phyloP scores from a whole-genome alignment of 2,113 vertebrate genomes.

The Petromus typicus region DNA sequence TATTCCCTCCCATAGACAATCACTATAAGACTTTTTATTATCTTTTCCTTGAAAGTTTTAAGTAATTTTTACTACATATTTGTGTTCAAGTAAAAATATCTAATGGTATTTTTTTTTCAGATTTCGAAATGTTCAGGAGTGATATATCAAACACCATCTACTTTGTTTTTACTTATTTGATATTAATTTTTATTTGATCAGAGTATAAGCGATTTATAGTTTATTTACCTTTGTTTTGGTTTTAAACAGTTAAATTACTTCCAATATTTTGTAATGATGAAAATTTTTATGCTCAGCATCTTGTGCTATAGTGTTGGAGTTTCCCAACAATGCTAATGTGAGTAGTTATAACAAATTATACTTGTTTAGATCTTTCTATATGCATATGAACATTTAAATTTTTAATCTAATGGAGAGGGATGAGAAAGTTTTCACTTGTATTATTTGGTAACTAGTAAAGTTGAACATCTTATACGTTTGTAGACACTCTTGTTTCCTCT shows the following conservation, averaged over 20 bases:
- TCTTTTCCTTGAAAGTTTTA: not conserved
- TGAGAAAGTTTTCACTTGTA: not conserved
- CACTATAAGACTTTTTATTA: not conserved
- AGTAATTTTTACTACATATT: not conserved
- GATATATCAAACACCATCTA: not conserved
- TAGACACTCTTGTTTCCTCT: not conserved
- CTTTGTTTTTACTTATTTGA: not conserved
- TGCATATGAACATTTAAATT: not conserved
- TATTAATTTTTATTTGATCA: conserved; percentile 1
- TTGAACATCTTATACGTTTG: not conserved
- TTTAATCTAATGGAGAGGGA: not conserved
- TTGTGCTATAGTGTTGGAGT: not conserved
- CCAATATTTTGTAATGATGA: not conserved
- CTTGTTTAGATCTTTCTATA: not conserved
- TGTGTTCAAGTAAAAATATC: not conserved
- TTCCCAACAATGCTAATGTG: not conserved
- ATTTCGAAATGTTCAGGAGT: conserved; percentile 6
- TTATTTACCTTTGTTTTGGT: not conserved
- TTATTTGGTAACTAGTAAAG: not conserved
- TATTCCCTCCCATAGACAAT: not conserved
- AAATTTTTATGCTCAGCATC: not conserved
- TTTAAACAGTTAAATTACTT: not conserved
- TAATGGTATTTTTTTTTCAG: not conserved
- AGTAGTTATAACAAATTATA: not conserved
- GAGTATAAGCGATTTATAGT: not conserved